Evolutionary conservation across 2,797 vertebrate species (phyloP).

Genomic region (Picus viridis): DNA sequence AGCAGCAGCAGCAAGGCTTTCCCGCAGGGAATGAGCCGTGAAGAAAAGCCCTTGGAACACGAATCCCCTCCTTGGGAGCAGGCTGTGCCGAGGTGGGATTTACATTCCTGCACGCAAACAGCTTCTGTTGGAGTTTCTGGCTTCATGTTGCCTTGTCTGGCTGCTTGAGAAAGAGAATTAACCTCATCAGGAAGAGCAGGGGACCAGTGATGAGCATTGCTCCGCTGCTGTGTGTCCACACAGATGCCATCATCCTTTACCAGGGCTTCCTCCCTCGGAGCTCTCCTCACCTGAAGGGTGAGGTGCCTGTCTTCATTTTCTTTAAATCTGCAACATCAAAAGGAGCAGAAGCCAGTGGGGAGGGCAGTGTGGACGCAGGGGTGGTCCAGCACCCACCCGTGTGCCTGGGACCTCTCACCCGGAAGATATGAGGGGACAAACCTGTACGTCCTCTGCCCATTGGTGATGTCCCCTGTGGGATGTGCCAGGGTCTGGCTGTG

Average conservation of each 20-base stretch:
- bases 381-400: accelerated
- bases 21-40: neutral
- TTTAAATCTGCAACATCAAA: neutral
- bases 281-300: neutral
- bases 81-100: neutral
- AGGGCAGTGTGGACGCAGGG: neutral
- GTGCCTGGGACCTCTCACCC: neutral
- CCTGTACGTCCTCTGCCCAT: neutral
- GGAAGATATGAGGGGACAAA: neutral
- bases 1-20: neutral
- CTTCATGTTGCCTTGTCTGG: neutral
- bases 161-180: neutral
- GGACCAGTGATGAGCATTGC: neutral
- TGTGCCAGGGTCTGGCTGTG: neutral
- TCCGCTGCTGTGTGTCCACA: neutral
- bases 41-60: neutral
- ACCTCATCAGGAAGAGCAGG: neutral
- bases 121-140: neutral
- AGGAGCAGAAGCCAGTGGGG: neutral
- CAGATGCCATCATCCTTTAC: accelerated
- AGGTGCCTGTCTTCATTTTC: neutral
- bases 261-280: neutral
- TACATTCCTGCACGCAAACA: neutral
- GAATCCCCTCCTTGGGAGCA: neutral
- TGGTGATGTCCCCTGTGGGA: neutral